Evolutionary conservation across 2,797 vertebrate species (phyloP), one percentile per base, ranked within the genome.

Genomic region (Gila robusta): DNA sequence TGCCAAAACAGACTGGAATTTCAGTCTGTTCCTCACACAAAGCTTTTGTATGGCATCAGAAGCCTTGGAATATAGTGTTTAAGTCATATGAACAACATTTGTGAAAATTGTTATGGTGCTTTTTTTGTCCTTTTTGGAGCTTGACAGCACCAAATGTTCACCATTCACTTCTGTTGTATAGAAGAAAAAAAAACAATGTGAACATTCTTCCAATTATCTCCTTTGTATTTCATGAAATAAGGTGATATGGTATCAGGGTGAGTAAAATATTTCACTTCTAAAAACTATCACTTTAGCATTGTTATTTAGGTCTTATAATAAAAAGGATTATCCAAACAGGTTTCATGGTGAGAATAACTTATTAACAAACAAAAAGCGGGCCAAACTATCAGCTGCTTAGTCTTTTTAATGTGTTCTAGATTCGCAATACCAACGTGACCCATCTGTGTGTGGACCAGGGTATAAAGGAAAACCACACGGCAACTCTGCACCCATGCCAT

Each of bases 401-500:
- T 59, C 23, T 1, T 86, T 41, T 72, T 71, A 79, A 90, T 26
- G 84, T 17, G 47, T 91, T 62, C n/a, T 94, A 99, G 98, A 95
- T 98, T 56, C 96, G 96, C 82, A 99, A 98, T 94, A 96, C 96
- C 88, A 98, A 98, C 89, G 97, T 95, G 0, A 98, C 96, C 90
- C 97, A 99, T 0, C 95, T 99, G 87, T 99, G 98, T 88, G 91
- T 99, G 91, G 98, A 99, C 93, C 98, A 99, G 93, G 98, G 98
- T 0, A 93, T 96, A 0, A 96, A 96, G 91, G 98, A 98, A 94
- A 99, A 99, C 94, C 97, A 99, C 94, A 98, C 98, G 0, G 98
- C 97, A 67, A 98, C 96, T 5, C 79, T 99, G 90, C 97, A 99
- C 92, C 98, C 98, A 0, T 99, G 98, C 91, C 98, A 99, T 0